Evolutionary conservation across 2,888 invertebrate genomes (phyloP), one percentile per base, ranked within the genome.

Genomic region (Zelleria hepariella): DNA sequence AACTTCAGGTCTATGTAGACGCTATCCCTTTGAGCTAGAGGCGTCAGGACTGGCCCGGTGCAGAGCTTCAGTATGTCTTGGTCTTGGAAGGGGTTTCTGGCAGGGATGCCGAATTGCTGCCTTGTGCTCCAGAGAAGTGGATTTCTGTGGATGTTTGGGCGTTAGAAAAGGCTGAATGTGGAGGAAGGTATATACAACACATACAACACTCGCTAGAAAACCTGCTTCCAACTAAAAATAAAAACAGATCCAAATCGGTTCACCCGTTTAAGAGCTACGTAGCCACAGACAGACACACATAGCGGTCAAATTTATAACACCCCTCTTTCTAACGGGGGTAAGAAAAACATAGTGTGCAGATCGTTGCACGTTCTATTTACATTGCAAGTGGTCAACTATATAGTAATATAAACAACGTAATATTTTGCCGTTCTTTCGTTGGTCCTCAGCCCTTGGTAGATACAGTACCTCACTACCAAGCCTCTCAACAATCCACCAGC

Each of bases 401-500:
- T n/a, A n/a, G n/a, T n/a, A n/a, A n/a, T n/a, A n/a, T n/a, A n/a
- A n/a, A n/a, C n/a, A n/a, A n/a, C n/a, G n/a, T n/a, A n/a, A n/a
- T n/a, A n/a, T 51, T 51, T 23, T 23, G 23, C 32, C 32, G 32
- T 15, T 42, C 32, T 42, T 1, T 42, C 32, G 15, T 10, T n/a
- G n/a, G n/a, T n/a, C n/a, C n/a, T n/a, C n/a, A n/a, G n/a, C n/a
- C n/a, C n/a, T n/a, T n/a, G n/a, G n/a, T n/a, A n/a, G n/a, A 21
- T 51, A 51, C 20, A n/a, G 4, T 23, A 51, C 51, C 51, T 51
- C 51, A 20, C 51, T 5, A 20, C 7, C 6, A 51, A 51, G 10
- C 51, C 51, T 51, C 20, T 51, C 51, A 51, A 21, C n/a, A 20
- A 42, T 47, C 58, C 58, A 52, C 58, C 60, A 54, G 58, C 60